Conservation (phyloP, 2,888 invertebrate genomes). For the Mesoligia furuncula region DNA sequence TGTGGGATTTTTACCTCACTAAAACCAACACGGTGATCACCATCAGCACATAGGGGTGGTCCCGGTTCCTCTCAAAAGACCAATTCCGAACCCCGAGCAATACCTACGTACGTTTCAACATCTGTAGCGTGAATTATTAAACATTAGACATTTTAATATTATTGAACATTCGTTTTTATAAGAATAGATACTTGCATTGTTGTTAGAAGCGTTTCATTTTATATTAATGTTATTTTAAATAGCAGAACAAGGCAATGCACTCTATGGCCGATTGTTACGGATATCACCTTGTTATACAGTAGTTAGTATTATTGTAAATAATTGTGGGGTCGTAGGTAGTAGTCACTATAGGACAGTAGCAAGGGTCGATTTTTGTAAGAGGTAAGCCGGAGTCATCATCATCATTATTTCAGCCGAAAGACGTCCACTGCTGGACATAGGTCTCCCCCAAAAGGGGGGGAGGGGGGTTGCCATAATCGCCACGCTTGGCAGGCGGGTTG, state of each 20-base stretch:
- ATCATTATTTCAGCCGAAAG: too few species aligned
- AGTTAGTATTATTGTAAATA: not conserved
- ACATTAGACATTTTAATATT: not conserved
- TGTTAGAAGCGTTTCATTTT: not conserved
- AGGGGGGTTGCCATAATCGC: too few species aligned
- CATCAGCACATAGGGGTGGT: too few species aligned
- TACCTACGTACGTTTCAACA: not conserved
- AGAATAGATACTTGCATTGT: not conserved
- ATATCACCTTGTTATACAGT: not conserved
- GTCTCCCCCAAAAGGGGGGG: too few species aligned
- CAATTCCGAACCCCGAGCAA: too few species aligned
- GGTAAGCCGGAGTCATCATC: too few species aligned
- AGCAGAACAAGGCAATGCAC: conserved; percentile 5
- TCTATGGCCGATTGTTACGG: not conserved
- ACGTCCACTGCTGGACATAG: too few species aligned
- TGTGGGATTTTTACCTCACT: too few species aligned
- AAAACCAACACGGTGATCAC: too few species aligned
- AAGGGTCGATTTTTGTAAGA: too few species aligned
- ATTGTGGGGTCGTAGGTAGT: not conserved
- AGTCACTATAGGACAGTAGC: not conserved
- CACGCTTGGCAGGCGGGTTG: too few species aligned
- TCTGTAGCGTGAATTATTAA: not conserved
- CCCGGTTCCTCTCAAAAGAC: too few species aligned
- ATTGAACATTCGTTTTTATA: conserved; percentile 4
- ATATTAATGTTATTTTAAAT: conserved; percentile 7